These are phyloP conservation scores for Neodiprion lecontei DNA, from an alignment of 1,140 invertebrate genomes.

Conservation along the genomic window DNA sequence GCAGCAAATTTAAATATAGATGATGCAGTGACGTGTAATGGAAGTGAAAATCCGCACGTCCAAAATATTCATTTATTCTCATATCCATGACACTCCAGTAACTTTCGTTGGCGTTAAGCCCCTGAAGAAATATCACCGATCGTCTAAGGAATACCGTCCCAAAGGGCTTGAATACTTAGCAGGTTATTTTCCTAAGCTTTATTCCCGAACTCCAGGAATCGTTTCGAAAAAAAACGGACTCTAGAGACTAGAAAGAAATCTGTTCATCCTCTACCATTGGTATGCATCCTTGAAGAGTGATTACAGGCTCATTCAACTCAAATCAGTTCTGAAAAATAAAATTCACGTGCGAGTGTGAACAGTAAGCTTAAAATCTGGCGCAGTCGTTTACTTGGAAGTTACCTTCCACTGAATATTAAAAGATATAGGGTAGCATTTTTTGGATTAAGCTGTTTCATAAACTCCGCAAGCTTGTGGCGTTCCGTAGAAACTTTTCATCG, in stretches of 20 bases:
- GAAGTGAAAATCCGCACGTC: background rate
- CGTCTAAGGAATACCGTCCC: background rate
- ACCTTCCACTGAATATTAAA: too few species aligned
- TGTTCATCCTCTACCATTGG: too few species aligned
- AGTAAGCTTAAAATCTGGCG: too few species aligned
- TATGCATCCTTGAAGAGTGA: too few species aligned
- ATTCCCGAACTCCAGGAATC: background rate
- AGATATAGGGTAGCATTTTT: background rate
- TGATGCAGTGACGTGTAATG: background rate
- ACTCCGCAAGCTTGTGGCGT: background rate
- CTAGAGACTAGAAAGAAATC: too few species aligned
- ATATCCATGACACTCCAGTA: background rate
- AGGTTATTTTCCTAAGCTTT: conserved; percentile 3
- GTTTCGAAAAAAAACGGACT: too few species aligned
- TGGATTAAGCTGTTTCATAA: background rate
- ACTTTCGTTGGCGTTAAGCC: background rate
- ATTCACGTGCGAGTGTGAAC: too few species aligned
- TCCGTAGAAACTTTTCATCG: background rate
- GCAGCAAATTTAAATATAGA: background rate
- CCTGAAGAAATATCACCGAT: conserved; percentile 4
- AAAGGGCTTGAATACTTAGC: background rate
- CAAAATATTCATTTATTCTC: background rate
- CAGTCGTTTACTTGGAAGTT: too few species aligned
- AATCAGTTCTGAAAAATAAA: too few species aligned
- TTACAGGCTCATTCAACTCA: too few species aligned